These are phyloP conservation scores for Hylaeus anthracinus DNA, from an alignment of 1,140 invertebrate genomes.

Conservation along the genomic window DNA sequence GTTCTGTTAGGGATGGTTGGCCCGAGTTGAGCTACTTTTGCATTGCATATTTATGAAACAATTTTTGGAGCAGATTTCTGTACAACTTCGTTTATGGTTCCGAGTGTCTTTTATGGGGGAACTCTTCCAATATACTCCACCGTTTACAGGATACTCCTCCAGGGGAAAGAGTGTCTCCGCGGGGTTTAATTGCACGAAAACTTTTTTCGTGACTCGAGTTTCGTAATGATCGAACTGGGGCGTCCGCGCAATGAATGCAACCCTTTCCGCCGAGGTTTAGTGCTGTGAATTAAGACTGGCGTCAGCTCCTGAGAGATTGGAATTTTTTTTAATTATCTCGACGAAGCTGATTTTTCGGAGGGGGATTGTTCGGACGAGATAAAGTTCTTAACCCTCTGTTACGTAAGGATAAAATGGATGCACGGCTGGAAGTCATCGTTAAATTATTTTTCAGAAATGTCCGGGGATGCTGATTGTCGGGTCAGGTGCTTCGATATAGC, in stretches of 20 bases:
- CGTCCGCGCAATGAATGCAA: constrained; percentile 30
- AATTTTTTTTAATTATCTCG: constrained; percentile 57
- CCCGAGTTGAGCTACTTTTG: no score
- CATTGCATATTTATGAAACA: no score
- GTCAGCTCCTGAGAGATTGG: constrained; percentile 27
- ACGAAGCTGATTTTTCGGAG: constrained; percentile 14
- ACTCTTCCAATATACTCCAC: not conserved
- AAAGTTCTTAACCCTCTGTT: no score
- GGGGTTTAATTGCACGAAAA: constrained; percentile 13
- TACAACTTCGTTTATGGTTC: not conserved
- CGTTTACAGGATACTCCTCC: not conserved
- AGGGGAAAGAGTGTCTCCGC: not conserved
- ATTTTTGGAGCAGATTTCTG: no score
- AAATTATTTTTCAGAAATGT: not conserved
- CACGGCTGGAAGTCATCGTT: not conserved
- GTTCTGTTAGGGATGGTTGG: no score
- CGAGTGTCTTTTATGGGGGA: not conserved
- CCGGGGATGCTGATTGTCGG: no score
- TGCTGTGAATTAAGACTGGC: constrained; percentile 46
- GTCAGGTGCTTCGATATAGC: no score
- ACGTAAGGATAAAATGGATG: not conserved
- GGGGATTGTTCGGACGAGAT: not conserved
- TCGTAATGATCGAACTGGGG: constrained; percentile 30
- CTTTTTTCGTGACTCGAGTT: constrained; percentile 29
- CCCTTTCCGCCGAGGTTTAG: constrained; percentile 30